Evolutionary conservation across 2,113 vertebrate genomes (phyloP).

Genomic region (Strix uralensis): DNA sequence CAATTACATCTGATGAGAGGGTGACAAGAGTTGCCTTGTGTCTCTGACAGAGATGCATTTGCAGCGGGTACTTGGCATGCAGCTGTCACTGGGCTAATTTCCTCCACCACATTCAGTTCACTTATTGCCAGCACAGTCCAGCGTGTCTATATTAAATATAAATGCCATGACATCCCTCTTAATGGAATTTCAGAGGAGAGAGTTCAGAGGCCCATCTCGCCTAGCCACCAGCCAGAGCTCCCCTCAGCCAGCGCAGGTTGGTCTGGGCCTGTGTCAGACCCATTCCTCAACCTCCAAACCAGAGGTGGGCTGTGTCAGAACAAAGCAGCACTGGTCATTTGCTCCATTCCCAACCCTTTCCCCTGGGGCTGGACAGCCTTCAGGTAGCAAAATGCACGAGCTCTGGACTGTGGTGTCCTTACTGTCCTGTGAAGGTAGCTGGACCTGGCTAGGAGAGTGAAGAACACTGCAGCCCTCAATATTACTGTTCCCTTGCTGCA

Average conservation of each 20-base stretch:
- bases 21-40: not conserved
- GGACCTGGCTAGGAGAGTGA: not conserved
- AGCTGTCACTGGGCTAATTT: not conserved
- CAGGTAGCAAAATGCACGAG: not conserved
- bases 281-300: not conserved
- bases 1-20: conserved; percentile 57
- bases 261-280: not conserved
- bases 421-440: fast-evolving
- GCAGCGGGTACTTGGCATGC: not conserved
- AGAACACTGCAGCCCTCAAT: fast-evolving
- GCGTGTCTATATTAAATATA: not conserved
- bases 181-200: not conserved
- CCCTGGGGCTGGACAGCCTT: not conserved
- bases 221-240: not conserved
- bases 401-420: not conserved
- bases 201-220: not conserved
- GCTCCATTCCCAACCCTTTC: not conserved
- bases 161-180: not conserved
- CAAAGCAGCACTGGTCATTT: not conserved
- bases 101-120: not conserved
- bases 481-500: fast-evolving
- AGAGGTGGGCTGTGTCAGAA: too few relatives aligned
- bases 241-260: fast-evolving
- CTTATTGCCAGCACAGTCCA: not conserved
- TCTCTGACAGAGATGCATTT: not conserved